Evolutionary conservation across 2,888 invertebrate genomes (phyloP).

Genomic region (Apomyelois bistriatella): DNA sequence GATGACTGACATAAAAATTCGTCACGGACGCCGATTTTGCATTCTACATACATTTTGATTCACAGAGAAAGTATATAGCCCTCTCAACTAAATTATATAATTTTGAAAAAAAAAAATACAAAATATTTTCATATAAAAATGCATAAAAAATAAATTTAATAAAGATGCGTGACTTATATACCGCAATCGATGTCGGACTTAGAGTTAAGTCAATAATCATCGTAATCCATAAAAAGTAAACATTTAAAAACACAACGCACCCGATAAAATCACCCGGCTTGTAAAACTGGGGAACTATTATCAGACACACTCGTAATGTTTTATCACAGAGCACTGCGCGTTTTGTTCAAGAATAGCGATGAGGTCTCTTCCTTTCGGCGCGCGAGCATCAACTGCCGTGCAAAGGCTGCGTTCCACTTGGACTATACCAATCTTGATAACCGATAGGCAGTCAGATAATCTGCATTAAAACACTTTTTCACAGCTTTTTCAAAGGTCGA

Average conservation of each 20-base stretch:
- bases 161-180: background rate
- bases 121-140: background rate
- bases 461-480: conserved; percentile 42
- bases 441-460: conserved; percentile 62
- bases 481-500: conserved; percentile 17
- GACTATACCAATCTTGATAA: conserved; percentile 49
- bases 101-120: conserved; percentile 27
- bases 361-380: conserved; percentile 73
- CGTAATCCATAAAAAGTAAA: background rate
- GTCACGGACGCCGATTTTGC: conserved; percentile 58
- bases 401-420: conserved; percentile 24
- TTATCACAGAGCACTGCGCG: conserved; percentile 37
- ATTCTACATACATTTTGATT: conserved; percentile 50
- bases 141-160: background rate
- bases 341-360: conserved; percentile 33
- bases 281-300: conserved; percentile 36
- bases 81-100: conserved; percentile 42
- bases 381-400: conserved; percentile 73
- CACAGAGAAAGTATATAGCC: conserved; percentile 59
- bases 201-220: background rate
- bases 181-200: background rate
- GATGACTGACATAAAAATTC: conserved; percentile 49
- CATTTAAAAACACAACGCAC: conserved; percentile 62
- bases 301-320: conserved; percentile 47
- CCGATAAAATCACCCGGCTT: conserved; percentile 40